Percentiles rank a stretch among this genome's conserved stretches.
Evolutionary conservation across 2,888 invertebrate genomes (phyloP).

Genomic region (Microplitis manilae): DNA sequence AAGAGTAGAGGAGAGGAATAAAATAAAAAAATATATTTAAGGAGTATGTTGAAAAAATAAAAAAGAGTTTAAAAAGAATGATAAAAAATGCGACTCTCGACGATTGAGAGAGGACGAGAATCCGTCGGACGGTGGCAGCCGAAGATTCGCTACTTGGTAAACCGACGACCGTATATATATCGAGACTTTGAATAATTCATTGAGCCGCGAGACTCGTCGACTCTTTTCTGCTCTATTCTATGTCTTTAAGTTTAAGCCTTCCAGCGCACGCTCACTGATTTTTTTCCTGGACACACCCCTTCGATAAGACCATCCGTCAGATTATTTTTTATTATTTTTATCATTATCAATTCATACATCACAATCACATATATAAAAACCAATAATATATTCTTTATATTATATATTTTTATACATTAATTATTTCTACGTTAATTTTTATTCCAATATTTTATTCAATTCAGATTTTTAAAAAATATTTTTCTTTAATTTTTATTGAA

Average conservation of each 20-base stretch:
- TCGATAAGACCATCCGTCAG: background rate
- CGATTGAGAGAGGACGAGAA: constrained; percentile 34
- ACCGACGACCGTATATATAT: constrained; percentile 43
- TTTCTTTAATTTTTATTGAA: too few relatives aligned
- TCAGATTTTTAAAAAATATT: too few relatives aligned
- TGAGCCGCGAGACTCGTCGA: constrained; percentile 49
- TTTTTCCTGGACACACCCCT: constrained; percentile 22
- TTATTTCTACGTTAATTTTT: too few relatives aligned
- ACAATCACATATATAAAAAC: background rate
- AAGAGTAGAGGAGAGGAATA: constrained; percentile 46
- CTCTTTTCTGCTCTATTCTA: constrained; percentile 40
- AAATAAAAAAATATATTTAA: constrained; percentile 10
- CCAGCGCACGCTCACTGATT: constrained; percentile 34
- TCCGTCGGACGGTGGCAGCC: constrained; percentile 36
- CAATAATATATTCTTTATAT: background rate
- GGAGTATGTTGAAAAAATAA: constrained; percentile 1
- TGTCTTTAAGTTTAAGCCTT: constrained; percentile 21
- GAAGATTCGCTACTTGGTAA: constrained; percentile 40
- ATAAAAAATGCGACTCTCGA: constrained; percentile 27
- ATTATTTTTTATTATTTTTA: constrained; percentile 1
- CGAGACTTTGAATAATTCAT: constrained; percentile 69
- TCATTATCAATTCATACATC: constrained; percentile 10
- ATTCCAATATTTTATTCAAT: too few relatives aligned
- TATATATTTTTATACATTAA: too few relatives aligned
- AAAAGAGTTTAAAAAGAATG: background rate